Evolutionary conservation across 2,888 invertebrate species (phyloP).

Genomic region (Pelosia muscerda): DNA sequence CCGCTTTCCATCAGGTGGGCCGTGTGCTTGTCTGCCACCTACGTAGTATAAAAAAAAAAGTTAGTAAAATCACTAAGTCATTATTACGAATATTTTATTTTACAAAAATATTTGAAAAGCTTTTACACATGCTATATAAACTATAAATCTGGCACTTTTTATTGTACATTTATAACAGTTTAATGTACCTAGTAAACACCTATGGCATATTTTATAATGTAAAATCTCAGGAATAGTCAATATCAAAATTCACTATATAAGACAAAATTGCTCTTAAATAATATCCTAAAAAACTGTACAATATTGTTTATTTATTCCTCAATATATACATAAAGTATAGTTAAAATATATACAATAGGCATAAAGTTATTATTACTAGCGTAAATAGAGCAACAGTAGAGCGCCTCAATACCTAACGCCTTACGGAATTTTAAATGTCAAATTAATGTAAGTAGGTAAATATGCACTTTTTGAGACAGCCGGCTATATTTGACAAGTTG

Average conservation of each 20-base stretch:
- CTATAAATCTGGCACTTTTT: slow-evolving; percentile 43
- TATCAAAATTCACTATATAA: slow-evolving; percentile 9
- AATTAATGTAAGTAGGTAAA: too few species aligned
- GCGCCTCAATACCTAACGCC: too few species aligned
- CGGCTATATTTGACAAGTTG: too few species aligned
- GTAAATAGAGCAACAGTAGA: too few species aligned
- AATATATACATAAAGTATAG: slow-evolving; percentile 21
- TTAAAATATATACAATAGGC: slow-evolving; percentile 15
- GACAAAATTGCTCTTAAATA: slow-evolving; percentile 38
- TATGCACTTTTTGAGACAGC: too few species aligned
- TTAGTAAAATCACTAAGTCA: slow-evolving; percentile 19
- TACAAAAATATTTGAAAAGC: slow-evolving; percentile 48
- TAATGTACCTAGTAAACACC: background rate
- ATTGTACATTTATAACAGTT: slow-evolving; percentile 1
- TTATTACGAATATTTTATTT: slow-evolving; percentile 49
- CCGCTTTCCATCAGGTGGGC: too few species aligned
- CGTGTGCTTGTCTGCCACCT: too few species aligned
- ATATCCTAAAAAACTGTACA: slow-evolving; percentile 50
- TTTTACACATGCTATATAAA: slow-evolving; percentile 27
- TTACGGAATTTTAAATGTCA: too few species aligned
- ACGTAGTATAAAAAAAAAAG: too few species aligned
- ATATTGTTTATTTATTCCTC: slow-evolving; percentile 12
- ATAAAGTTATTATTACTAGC: too few species aligned
- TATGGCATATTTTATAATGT: slow-evolving; percentile 32
- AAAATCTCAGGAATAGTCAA: background rate